These are phyloP conservation scores for Pinna nobilis DNA, from an alignment of 1,140 invertebrate genomes.

Conservation along the genomic window DNA sequence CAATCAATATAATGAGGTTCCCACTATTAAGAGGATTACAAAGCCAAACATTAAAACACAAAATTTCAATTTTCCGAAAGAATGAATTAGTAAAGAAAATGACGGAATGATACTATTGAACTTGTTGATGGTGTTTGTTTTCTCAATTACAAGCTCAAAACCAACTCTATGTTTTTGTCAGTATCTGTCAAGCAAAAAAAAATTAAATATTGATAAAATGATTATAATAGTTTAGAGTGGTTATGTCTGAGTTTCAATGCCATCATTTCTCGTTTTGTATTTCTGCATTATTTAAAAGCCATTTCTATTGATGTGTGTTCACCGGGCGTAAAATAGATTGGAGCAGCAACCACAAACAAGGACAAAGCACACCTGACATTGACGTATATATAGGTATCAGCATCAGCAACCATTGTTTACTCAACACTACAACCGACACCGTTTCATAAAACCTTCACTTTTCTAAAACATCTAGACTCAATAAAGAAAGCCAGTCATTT, in stretches of 20 bases:
- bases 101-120: background rate
- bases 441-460: background rate
- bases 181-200: no score
- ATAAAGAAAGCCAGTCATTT: slow-evolving; percentile 3
- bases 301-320: slow-evolving; percentile 6
- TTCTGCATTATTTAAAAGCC: slow-evolving; percentile 16
- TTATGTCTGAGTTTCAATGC: slow-evolving; percentile 1
- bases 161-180: background rate
- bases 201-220: slow-evolving; percentile 23
- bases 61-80: slow-evolving; percentile 7
- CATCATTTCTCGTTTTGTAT: slow-evolving; percentile 9
- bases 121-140: slow-evolving; percentile 2
- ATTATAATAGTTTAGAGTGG: slow-evolving; percentile 17
- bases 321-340: slow-evolving; percentile 7
- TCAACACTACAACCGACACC: background rate
- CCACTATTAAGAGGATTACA: no score
- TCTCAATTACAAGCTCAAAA: background rate
- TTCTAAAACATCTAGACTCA: background rate
- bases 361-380: background rate
- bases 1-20: no score
- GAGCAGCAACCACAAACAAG: background rate
- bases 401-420: slow-evolving; percentile 15
- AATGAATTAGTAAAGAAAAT: background rate
- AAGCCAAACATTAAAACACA: no score
- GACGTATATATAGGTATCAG: background rate